Conservation (phyloP, 2,797 vertebrate genomes). For the Scolopax bukidnonensis region DNA sequence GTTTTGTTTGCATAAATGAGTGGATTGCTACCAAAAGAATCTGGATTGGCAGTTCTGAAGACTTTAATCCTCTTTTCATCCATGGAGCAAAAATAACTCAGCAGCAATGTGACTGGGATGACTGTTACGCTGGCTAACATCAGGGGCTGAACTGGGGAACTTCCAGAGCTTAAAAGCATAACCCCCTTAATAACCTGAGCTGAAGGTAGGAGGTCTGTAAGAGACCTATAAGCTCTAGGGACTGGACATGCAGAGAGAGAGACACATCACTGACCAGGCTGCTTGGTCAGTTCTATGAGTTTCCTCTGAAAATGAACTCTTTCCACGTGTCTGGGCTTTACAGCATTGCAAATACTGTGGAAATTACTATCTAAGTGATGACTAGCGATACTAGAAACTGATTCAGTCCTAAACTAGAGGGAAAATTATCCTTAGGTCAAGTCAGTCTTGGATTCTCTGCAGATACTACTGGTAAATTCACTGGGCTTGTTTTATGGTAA, state of each 20-base stretch:
- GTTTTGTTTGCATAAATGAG: conserved; percentile 39
- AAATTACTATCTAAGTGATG: not conserved
- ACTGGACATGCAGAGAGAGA: not conserved
- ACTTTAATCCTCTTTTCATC: conserved; percentile 32
- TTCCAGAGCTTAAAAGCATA: not conserved
- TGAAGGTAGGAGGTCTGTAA: not conserved
- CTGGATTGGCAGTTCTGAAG: conserved; percentile 8
- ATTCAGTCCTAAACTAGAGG: not conserved
- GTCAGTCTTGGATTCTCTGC: not conserved
- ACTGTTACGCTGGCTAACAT: not conserved
- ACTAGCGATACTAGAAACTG: not conserved
- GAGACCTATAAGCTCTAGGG: not conserved
- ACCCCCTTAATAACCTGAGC: not conserved
- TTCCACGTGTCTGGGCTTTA: not conserved
- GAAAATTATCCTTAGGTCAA: not conserved
- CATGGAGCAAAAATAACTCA: not conserved
- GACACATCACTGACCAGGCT: not conserved
- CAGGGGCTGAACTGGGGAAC: not conserved
- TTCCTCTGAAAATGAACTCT: not conserved
- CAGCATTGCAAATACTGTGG: not conserved
- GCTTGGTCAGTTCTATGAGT: not conserved
- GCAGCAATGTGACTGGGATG: not conserved
- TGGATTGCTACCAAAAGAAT: not conserved
- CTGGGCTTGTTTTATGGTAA: not conserved
- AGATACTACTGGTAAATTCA: not conserved